phyloP scores from a whole-genome alignment of 2,113 vertebrate genomes.

The Shinisaurus crocodilurus region DNA sequence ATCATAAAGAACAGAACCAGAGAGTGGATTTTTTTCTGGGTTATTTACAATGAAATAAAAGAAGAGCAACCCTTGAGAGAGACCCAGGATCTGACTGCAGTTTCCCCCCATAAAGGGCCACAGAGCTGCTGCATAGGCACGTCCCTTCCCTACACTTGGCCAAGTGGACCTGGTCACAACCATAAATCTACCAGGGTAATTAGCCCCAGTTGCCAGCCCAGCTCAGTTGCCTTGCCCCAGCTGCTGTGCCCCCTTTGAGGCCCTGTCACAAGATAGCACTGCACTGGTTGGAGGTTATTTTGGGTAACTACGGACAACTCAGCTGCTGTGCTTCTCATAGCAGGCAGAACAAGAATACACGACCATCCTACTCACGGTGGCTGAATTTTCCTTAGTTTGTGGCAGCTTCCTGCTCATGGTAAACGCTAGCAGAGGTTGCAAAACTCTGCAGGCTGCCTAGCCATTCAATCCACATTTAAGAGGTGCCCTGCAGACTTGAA shows the following conservation, averaged over 20 bases:
- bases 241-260: not conserved
- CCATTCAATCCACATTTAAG: not conserved
- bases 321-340: conserved; percentile 51
- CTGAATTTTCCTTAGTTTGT: not conserved
- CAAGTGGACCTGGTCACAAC: not conserved
- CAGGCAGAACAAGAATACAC: not conserved
- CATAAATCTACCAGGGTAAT: conserved; percentile 13
- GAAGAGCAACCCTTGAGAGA: not conserved
- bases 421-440: not conserved
- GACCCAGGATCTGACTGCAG: not conserved
- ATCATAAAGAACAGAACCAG: not conserved
- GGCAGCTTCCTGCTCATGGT: not conserved
- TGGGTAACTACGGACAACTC: conserved; percentile 46
- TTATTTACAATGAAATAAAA: not conserved
- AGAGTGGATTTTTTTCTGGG: not conserved
- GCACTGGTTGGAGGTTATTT: conserved; percentile 51
- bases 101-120: no score
- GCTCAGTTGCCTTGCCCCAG: not conserved
- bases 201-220: not conserved
- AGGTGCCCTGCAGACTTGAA: not conserved
- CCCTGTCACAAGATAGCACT: conserved; percentile 54
- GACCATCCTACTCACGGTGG: not conserved
- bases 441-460: not conserved
- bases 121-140: not conserved
- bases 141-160: not conserved